Percentiles rank a stretch among this genome's conserved stretches.
Evolutionary conservation across 2,888 invertebrate genomes (phyloP).

Genomic region (Volucella inanis): DNA sequence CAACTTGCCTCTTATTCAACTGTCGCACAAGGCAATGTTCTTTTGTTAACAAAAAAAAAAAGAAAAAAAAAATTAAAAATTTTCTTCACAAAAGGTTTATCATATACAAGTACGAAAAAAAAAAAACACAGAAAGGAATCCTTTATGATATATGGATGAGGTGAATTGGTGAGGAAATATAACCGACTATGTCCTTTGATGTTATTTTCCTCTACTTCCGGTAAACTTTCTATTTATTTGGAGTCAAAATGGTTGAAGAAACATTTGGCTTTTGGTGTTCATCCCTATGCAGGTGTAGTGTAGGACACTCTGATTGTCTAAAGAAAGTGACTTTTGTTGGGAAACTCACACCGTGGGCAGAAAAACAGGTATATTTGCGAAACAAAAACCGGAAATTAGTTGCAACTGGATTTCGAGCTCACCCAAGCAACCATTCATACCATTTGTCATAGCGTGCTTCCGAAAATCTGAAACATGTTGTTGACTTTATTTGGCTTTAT

Average conservation of each 20-base stretch:
- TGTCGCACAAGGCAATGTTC: slow-evolving; percentile 39
- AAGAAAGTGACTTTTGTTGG: too few relatives aligned
- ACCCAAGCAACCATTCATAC: not conserved
- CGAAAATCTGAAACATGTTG: not conserved
- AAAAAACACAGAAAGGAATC: slow-evolving; percentile 34
- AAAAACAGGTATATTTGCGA: too few relatives aligned
- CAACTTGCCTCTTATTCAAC: slow-evolving; percentile 29
- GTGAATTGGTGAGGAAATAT: slow-evolving; percentile 46
- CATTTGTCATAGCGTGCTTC: slow-evolving; percentile 6
- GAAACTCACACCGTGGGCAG: too few relatives aligned
- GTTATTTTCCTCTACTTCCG: not conserved
- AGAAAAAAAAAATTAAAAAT: not conserved
- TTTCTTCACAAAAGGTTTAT: not conserved
- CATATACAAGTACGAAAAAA: too few relatives aligned
- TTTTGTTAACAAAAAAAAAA: slow-evolving; percentile 20
- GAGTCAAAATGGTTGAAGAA: not conserved
- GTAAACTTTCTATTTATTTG: not conserved
- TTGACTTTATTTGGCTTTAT: slow-evolving; percentile 6
- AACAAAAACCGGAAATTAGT: too few relatives aligned
- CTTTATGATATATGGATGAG: slow-evolving; percentile 23
- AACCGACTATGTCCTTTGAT: slow-evolving; percentile 42
- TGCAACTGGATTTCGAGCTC: too few relatives aligned
- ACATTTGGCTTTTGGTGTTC: slow-evolving; percentile 6
- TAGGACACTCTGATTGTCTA: not conserved
- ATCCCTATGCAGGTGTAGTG: not conserved